Percentiles rank a stretch among this genome's conserved stretches.
Evolutionary conservation across 1,140 invertebrate species (phyloP).

Genomic region (Mercenaria mercenaria): DNA sequence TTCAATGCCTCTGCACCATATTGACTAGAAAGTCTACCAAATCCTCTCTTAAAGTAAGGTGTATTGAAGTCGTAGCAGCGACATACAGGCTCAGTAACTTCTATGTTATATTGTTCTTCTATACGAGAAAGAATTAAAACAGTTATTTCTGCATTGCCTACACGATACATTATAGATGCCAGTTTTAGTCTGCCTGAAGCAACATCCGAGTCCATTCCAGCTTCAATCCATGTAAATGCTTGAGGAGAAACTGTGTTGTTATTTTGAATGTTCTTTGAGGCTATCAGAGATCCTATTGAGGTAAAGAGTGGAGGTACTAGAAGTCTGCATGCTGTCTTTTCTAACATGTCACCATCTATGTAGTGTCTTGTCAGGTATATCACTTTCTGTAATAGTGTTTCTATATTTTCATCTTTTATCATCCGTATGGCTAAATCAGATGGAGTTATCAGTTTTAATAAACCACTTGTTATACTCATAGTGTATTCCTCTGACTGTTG

Average conservation of each 20-base stretch:
- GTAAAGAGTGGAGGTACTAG: neutral
- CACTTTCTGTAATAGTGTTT: neutral
- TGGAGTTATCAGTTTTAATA: neutral
- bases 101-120: neutral
- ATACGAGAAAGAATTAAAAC: neutral
- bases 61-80: neutral
- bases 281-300: neutral
- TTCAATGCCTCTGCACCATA: neutral
- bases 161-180: neutral
- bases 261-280: neutral
- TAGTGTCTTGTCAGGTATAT: neutral
- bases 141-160: neutral
- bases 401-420: neutral
- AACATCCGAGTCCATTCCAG: neutral
- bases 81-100: neutral
- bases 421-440: neutral
- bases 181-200: neutral
- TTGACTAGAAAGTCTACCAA: neutral
- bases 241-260: neutral
- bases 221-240: neutral
- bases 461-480: neutral
- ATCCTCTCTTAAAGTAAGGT: neutral
- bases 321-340: neutral
- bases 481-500: too few species aligned
- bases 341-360: neutral